These are phyloP conservation scores for Helostoma temminkii DNA, from an alignment of 2,797 vertebrate genomes.

Conservation along the genomic window DNA sequence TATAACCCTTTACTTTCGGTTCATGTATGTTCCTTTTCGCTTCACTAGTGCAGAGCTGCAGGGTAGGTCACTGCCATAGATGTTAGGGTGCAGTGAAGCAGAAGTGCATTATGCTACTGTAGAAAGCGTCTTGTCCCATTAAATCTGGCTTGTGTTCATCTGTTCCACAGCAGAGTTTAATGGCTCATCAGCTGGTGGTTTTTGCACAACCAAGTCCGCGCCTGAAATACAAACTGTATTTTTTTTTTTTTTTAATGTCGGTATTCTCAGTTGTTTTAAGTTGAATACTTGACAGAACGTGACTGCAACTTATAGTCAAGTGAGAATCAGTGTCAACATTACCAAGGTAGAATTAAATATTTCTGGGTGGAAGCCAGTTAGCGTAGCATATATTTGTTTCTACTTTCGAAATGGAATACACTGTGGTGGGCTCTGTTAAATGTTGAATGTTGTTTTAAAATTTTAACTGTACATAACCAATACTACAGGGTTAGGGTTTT, in stretches of 20 bases:
- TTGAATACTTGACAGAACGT: too few species aligned
- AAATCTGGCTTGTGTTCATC: constrained; percentile 28
- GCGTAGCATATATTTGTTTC: too few species aligned
- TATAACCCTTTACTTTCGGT: constrained; percentile 24
- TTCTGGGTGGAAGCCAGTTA: too few species aligned
- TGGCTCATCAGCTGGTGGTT: constrained; percentile 24
- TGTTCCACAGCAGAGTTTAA: constrained; percentile 44
- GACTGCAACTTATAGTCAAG: not conserved
- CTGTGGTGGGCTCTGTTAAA: too few species aligned
- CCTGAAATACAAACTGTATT: not conserved
- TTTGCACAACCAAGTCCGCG: not conserved
- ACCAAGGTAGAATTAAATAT: too few species aligned
- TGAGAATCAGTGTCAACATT: not conserved
- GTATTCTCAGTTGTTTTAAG: not conserved
- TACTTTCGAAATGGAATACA: too few species aligned
- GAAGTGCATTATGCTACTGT: constrained; percentile 44
- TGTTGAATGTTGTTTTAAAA: too few species aligned
- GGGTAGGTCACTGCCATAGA: constrained; percentile 59
- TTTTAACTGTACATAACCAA: too few species aligned
- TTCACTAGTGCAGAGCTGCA: constrained; percentile 41
- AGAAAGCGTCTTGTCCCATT: constrained; percentile 43
- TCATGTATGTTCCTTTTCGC: constrained; percentile 22
- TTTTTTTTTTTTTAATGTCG: not conserved
- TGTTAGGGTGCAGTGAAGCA: constrained; percentile 40
- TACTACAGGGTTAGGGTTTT: too few species aligned